Evolutionary conservation across 1,140 invertebrate genomes (phyloP), one percentile per base, ranked within the genome.

Genomic region (Diabrotica undecimpunctata): DNA sequence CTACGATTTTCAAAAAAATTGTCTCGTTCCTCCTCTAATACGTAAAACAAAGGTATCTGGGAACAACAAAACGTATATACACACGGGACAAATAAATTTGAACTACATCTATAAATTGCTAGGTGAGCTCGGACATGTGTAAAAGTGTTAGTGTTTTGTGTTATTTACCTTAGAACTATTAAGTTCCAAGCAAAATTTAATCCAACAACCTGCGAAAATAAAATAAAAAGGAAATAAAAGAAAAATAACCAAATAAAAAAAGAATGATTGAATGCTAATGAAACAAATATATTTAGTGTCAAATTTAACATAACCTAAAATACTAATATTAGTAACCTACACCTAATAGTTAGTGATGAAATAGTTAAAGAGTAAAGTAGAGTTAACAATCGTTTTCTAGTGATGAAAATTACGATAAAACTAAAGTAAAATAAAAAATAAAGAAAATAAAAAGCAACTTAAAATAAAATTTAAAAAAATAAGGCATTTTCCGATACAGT

Each of bases 31-130:
- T 57, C 37, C 55, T 57, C 35, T 37, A 35, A 37, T 38, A 13
- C 38, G 37, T 57, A 37, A 25, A 46, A 46, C 41, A 46, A 37
- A n/a, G 55, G 55, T 35, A 57, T 57, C 12, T 50, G 12, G 41
- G 9, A 60, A 60, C 37, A 52, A 57, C 41, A 25, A 54, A 63
- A 59, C 57, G 61, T 71, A 70, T 72, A 41, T 70, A 70, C 66
- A 70, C 63, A 70, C 38, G 65, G 69, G 65, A 60, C 66, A 65
- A 57, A 70, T 25, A 25, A 25, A 25, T 25, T 59, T 70, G 64
- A 65, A 70, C 71, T 72, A 72, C 71, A 59, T 64, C 71, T 70
- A 72, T 69, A 58, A 25, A 66, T 56, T 70, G 58, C 59, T 62
- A 57, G 55, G 64, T 67, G 68, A 70, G 66, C 66, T 52, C 38